phyloP scores from a whole-genome alignment of 1,140 invertebrate genomes.

The Helicoverpa zea region DNA sequence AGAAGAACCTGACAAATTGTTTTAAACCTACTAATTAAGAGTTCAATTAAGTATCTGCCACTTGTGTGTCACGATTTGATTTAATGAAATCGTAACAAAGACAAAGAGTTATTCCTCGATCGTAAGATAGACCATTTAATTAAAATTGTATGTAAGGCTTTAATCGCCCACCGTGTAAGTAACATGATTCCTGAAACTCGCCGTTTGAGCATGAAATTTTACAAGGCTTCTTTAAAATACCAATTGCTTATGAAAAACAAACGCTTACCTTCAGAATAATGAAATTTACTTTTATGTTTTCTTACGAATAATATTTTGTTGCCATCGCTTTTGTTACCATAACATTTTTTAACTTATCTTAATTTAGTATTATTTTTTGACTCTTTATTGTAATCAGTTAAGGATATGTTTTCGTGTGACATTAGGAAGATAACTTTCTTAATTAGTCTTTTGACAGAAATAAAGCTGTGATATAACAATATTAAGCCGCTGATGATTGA shows the following conservation, averaged over 20 bases:
- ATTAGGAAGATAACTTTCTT: not conserved
- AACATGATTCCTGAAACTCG: constrained; percentile 6
- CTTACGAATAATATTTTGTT: too few relatives aligned
- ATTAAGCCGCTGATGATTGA: not conserved
- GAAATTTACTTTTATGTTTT: not conserved
- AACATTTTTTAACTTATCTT: too few relatives aligned
- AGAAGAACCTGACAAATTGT: not conserved
- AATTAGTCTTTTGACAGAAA: not conserved
- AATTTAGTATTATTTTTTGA: too few relatives aligned
- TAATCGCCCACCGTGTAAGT: not conserved
- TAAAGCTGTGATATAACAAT: not conserved
- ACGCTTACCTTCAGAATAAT: constrained; percentile 8
- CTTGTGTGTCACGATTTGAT: not conserved
- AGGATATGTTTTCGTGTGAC: not conserved
- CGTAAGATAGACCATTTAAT: constrained; percentile 12
- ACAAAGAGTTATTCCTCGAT: too few relatives aligned
- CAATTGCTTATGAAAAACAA: not conserved
- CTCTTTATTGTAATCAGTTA: too few relatives aligned
- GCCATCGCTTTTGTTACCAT: too few relatives aligned
- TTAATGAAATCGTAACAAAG: not conserved
- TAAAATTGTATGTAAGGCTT: not conserved
- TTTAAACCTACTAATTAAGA: not conserved
- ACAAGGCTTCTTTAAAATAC: constrained; percentile 8
- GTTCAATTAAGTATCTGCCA: not conserved
- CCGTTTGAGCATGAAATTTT: not conserved